phyloP scores from a whole-genome alignment of 2,797 vertebrate genomes.

The Heliangelus exortis region DNA sequence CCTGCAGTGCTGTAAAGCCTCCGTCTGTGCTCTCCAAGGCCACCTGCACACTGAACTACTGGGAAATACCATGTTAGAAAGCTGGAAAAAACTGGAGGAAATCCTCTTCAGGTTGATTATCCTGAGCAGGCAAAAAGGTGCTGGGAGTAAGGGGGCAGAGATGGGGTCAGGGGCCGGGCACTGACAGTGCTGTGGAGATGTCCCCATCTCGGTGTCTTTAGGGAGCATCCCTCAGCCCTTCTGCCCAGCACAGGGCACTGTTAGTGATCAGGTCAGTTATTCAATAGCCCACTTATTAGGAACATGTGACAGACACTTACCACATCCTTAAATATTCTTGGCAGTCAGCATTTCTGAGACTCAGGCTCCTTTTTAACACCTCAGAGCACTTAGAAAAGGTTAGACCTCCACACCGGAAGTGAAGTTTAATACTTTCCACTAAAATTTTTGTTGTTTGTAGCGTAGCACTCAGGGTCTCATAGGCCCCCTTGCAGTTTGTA shows the following conservation, averaged over 20 bases:
- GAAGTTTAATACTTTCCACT: conserved; percentile 13
- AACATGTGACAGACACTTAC: conserved; percentile 14
- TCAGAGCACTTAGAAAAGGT: not conserved
- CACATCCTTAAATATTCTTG: conserved; percentile 22
- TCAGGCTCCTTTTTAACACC: conserved; percentile 36
- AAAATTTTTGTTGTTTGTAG: conserved; percentile 20
- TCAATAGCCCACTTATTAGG: not conserved
- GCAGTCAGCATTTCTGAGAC: not conserved
- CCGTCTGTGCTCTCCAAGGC: not conserved
- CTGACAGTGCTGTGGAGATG: not conserved
- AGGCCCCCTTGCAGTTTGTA: not conserved
- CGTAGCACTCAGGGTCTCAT: not conserved
- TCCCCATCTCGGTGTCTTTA: not conserved
- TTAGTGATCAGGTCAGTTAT: not conserved
- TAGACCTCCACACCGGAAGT: conserved; percentile 7
- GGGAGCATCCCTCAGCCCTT: not conserved
- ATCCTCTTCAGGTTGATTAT: not conserved
- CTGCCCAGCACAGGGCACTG: not conserved
- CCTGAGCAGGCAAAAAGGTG: not conserved
- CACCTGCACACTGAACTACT: not conserved
- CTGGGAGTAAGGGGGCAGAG: not conserved
- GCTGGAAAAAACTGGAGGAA: not conserved
- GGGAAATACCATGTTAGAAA: not conserved
- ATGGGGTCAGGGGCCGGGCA: rapidly evolving
- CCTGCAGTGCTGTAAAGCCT: not conserved